These are phyloP conservation scores for Mastigias papua DNA, from an alignment of 30 jellyfish, hydroid and myxozoan genomes.

Conservation along the genomic window DNA sequence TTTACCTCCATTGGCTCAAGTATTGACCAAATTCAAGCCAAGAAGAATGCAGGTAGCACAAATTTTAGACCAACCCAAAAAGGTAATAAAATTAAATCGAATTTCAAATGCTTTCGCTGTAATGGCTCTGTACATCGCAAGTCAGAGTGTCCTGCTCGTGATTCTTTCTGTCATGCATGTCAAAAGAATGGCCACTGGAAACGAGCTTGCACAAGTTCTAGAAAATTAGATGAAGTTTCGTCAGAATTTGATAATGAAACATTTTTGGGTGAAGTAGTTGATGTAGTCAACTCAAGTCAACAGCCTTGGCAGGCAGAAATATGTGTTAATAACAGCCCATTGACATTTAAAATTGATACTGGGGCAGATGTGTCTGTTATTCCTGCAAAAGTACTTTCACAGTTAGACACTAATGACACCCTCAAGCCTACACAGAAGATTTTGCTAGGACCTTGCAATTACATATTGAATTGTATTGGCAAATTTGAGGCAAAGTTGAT, in stretches of 20 bases:
- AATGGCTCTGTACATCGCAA: not conserved
- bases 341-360: conserved; percentile 40
- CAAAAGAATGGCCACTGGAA: conserved; percentile 40
- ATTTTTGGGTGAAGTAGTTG: conserved; percentile 42
- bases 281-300: conserved; percentile 3
- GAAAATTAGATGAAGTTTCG: not conserved
- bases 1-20: not conserved
- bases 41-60: conserved; percentile 9
- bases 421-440: too few species aligned
- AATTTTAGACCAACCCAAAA: not conserved
- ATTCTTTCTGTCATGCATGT: conserved; percentile 27
- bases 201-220: conserved; percentile 13
- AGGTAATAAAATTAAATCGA: conserved; percentile 1
- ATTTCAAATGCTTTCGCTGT: not conserved
- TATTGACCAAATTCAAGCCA: conserved; percentile 14
- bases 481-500: too few species aligned
- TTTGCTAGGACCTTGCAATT: too few species aligned
- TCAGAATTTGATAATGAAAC: not conserved
- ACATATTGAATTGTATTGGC: too few species aligned
- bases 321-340: not conserved
- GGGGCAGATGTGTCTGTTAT: conserved; percentile 46
- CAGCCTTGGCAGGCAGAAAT: conserved; percentile 24
- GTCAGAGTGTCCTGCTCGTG: conserved; percentile 30
- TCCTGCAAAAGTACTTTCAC: too few species aligned
- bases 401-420: too few species aligned